Evolutionary conservation across 1,140 invertebrate species (phyloP).

Genomic region (Caligus rogercresseyi): DNA sequence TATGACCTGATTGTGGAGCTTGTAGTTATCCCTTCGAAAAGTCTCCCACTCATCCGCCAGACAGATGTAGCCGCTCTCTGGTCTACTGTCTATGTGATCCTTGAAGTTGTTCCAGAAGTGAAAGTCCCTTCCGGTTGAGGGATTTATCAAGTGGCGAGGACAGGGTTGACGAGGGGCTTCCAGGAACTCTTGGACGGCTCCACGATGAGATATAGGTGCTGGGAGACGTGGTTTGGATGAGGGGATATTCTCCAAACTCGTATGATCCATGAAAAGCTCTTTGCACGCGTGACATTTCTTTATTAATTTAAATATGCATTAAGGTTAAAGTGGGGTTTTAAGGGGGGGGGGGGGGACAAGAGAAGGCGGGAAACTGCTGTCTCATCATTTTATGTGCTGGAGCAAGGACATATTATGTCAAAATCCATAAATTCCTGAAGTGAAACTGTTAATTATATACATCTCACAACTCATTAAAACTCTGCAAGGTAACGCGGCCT

Average conservation of each 20-base stretch:
- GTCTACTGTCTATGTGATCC: background rate
- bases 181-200: background rate
- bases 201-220: background rate
- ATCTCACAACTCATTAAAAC: too few relatives aligned
- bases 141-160: background rate
- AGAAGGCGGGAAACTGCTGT: too few relatives aligned
- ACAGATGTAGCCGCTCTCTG: background rate
- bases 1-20: background rate
- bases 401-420: too few relatives aligned
- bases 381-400: too few relatives aligned
- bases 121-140: background rate
- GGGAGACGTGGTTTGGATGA: background rate
- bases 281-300: background rate
- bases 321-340: too few relatives aligned
- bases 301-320: too few relatives aligned
- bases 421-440: too few relatives aligned
- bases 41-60: background rate
- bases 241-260: background rate
- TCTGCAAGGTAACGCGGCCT: too few relatives aligned
- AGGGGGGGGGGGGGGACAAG: too few relatives aligned
- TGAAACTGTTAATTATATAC: too few relatives aligned
- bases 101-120: background rate
- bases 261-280: background rate
- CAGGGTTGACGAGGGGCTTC: background rate
- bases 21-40: background rate